Evolutionary conservation across 2,888 invertebrate species (phyloP), one percentile per base, ranked within the genome.

Genomic region (Calliphora vomitoria): DNA sequence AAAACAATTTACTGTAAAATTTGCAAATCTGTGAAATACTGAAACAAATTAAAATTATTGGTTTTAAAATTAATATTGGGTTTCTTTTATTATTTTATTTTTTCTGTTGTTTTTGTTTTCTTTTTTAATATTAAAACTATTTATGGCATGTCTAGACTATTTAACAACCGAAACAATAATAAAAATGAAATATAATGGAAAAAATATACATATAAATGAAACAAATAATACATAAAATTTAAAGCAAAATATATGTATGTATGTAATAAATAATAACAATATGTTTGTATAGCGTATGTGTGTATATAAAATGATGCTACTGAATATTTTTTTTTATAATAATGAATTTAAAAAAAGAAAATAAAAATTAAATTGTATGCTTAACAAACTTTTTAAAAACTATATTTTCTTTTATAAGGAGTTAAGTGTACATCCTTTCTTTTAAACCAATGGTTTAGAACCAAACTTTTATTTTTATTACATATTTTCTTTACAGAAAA

Each of bases 91-190:
- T n/a, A 10, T 18, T 55, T 71, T 41, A 35, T n/a, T 38, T 53
- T 68, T 75, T 74, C 31, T 71, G 60, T 71, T 62, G 35, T n/a
- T 71, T 62, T 50, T 25, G 8, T 76, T 38, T n/a, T n/a, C n/a
- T 25, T 31, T 76, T 62, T 72, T n/a, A 78, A 20, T 18, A 53
- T 60, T 84, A 84, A 44, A 84, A 84, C 84, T 85, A 85, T 69
- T 80, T 68, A 85, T 85, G 85, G 85, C 85, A 80, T 79, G 31
- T 84, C 79, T 84, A 84, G 84, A 84, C 72, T 84, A 79, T 60
- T 55, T 74, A 84, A 84, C 84, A 84, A 84, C n/a, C 71, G 71
- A 83, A 80, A 50, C 35, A 41, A 58, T 66, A 3, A 66, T 41
- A 88, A 85, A 50, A 25, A 53, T 68, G 25, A 44, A 44, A 55